A percentile compares a stretch with the other conserved stretches of the same genome.
Conservation (phyloP, 2,797 vertebrate species). For the Alauda arvensis region DNA sequence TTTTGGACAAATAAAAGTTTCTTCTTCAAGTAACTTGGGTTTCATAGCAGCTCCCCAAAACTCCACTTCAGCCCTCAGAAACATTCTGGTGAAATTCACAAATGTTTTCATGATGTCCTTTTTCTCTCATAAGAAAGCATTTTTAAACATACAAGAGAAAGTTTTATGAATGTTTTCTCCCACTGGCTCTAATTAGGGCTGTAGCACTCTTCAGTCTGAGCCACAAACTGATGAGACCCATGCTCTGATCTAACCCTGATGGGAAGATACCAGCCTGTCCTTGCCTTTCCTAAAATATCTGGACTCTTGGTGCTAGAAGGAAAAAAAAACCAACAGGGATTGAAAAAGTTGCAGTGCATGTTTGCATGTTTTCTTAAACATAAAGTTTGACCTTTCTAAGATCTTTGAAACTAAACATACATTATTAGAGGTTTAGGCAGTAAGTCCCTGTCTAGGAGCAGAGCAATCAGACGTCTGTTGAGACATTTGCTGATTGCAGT, state of each 20-base stretch:
- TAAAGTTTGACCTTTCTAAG: conserved; percentile 23
- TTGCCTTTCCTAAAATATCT: background rate
- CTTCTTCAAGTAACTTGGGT: background rate
- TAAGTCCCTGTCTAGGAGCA: background rate
- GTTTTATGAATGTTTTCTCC: background rate
- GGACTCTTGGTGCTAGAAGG: background rate
- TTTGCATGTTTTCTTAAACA: background rate
- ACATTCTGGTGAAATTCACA: background rate
- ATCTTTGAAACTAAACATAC: background rate
- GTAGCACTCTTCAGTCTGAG: background rate
- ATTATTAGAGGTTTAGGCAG: background rate
- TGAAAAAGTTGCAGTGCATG: background rate
- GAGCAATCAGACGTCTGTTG: background rate
- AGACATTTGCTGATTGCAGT: background rate
- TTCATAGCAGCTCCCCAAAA: background rate
- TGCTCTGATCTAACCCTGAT: background rate
- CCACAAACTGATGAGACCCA: background rate
- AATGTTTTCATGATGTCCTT: background rate
- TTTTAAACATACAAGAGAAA: background rate
- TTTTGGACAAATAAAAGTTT: background rate
- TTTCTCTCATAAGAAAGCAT: background rate
- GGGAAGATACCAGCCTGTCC: background rate
- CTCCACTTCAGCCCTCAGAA: background rate
- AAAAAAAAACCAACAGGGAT: background rate
- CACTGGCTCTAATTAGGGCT: background rate